These are phyloP conservation scores for Pachyrhynchus sulphureomaculatus DNA, from an alignment of 1,140 invertebrate genomes.

Conservation along the genomic window DNA sequence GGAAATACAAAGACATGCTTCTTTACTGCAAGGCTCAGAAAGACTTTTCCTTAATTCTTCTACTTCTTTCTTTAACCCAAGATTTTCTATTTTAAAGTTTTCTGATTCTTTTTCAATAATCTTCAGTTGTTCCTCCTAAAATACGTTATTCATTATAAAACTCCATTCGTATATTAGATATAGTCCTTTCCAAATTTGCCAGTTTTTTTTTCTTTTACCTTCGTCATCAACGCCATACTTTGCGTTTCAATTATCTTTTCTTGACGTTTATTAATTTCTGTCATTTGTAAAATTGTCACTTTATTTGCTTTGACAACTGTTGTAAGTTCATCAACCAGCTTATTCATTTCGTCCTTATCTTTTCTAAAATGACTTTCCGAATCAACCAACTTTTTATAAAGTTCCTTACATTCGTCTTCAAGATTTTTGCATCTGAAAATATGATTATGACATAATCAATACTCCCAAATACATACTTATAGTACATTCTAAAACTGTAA, in stretches of 20 bases:
- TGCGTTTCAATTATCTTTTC: slow-evolving; percentile 30
- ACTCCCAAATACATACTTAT: background rate
- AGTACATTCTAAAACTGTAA: background rate
- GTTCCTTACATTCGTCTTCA: slow-evolving; percentile 35
- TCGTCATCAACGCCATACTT: slow-evolving; percentile 23
- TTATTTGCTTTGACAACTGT: slow-evolving; percentile 35
- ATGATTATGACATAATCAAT: background rate
- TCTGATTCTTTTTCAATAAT: slow-evolving; percentile 32
- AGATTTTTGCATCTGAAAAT: slow-evolving; percentile 29
- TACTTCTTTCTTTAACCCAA: slow-evolving; percentile 30
- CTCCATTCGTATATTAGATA: too few relatives aligned
- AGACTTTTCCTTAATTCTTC: slow-evolving; percentile 15
- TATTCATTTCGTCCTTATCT: slow-evolving; percentile 31
- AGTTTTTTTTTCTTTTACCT: too few relatives aligned
- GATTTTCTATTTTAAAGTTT: slow-evolving; percentile 22
- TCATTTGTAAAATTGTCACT: slow-evolving; percentile 29
- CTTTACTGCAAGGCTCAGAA: slow-evolving; percentile 24
- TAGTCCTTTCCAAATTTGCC: too few relatives aligned
- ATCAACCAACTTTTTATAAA: slow-evolving; percentile 6
- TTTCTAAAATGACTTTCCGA: slow-evolving; percentile 28
- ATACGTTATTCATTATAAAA: too few relatives aligned
- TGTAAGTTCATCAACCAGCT: slow-evolving; percentile 34
- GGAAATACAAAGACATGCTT: slow-evolving; percentile 21
- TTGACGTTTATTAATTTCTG: slow-evolving; percentile 37
- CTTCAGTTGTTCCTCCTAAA: slow-evolving; percentile 32